phyloP scores from a whole-genome alignment of 2,888 invertebrate species.

The Cremastinae sp. region DNA sequence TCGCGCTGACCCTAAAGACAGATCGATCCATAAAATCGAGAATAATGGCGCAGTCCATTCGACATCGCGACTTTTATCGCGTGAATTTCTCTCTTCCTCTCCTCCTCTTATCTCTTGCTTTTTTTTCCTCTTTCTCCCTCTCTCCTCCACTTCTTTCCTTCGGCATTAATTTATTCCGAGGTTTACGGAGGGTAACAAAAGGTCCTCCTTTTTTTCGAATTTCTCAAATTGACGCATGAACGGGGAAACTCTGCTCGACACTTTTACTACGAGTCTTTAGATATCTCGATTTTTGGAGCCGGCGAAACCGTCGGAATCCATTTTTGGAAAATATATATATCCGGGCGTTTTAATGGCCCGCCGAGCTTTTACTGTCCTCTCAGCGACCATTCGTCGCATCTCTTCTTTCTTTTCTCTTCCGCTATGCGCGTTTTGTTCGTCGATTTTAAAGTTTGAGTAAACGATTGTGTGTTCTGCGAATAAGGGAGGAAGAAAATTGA shows the following conservation, averaged over 20 bases:
- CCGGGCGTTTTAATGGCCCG: too few species aligned
- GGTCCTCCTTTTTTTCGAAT: background rate
- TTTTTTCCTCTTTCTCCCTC: conserved; percentile 7
- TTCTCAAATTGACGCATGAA: background rate
- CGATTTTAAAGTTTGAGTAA: too few species aligned
- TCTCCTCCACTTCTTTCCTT: conserved; percentile 1
- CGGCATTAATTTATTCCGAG: conserved; percentile 18
- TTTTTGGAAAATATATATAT: background rate
- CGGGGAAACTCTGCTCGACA: background rate
- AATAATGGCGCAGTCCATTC: conserved; percentile 52
- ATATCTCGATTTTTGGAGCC: background rate
- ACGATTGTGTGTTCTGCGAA: too few species aligned
- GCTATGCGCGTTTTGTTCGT: background rate
- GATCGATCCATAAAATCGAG: conserved; percentile 60
- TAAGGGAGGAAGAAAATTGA: too few species aligned
- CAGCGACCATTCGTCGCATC: too few species aligned
- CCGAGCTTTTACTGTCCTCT: too few species aligned
- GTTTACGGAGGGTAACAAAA: background rate
- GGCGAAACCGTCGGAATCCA: conserved; percentile 3
- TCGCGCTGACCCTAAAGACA: conserved; percentile 55
- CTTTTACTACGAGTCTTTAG: conserved; percentile 11
- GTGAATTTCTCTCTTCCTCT: conserved; percentile 12
- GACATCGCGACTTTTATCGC: conserved; percentile 53
- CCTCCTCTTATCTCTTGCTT: conserved; percentile 6
- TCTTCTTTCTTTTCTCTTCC: background rate